phyloP scores from a whole-genome alignment of 1,140 invertebrate species.

The Rhopalosiphum padi region DNA sequence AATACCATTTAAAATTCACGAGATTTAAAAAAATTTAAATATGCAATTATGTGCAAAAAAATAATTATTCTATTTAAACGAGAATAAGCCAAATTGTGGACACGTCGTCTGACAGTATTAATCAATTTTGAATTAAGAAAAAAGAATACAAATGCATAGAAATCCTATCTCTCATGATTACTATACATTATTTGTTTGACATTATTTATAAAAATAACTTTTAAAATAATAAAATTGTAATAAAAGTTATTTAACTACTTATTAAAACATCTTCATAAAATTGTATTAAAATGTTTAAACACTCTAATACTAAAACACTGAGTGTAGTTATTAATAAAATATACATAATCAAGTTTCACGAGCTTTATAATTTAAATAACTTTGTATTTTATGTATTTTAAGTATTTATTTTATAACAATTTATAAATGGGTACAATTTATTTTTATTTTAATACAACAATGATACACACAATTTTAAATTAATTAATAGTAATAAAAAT shows the following conservation, averaged over 20 bases:
- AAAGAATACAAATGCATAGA: no score
- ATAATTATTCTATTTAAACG: no score
- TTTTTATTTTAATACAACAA: neutral
- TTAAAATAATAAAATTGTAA: neutral
- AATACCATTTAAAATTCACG: no score
- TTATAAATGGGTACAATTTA: neutral
- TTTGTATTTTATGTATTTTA: neutral
- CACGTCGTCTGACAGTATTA: no score
- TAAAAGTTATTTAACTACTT: neutral
- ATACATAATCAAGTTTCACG: neutral
- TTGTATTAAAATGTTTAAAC: neutral
- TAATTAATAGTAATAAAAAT: neutral
- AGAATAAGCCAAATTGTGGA: no score
- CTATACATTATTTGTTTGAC: no score
- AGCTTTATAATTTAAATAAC: neutral
- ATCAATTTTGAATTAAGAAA: no score
- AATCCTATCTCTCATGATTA: no score
- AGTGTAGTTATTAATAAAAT: neutral
- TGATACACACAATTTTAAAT: neutral
- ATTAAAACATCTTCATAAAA: no score
- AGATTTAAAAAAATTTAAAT: no score
- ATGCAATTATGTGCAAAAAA: no score
- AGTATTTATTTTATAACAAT: neutral
- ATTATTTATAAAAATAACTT: neutral
- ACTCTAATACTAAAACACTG: neutral